Evolutionary conservation across 2,888 invertebrate species (phyloP).

Genomic region (Ptycholaimellus sp.): DNA sequence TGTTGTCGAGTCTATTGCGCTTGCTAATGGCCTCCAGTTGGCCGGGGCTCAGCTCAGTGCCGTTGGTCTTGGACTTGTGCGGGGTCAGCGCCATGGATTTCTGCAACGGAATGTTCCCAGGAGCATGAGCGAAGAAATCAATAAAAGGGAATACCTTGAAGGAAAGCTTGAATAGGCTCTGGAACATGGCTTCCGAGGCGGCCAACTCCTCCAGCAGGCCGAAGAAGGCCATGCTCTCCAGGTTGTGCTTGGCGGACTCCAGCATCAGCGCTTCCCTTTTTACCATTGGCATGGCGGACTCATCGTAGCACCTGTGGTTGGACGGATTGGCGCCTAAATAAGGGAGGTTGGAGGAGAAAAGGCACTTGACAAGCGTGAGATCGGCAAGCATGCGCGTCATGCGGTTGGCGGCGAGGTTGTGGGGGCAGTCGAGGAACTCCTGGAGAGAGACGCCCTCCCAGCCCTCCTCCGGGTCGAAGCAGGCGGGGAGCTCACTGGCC

Average conservation of each 20-base stretch:
- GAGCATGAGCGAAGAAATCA: too few species aligned
- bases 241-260: conserved; percentile 77
- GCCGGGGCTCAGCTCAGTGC: conserved; percentile 47
- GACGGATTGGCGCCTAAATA: background rate
- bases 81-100: conserved; percentile 13
- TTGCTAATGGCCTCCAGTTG: conserved; percentile 50
- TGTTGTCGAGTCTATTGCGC: conserved; percentile 61
- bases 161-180: conserved; percentile 71
- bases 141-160: conserved; percentile 29
- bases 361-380: conserved; percentile 67
- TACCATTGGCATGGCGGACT: background rate
- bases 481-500: conserved; percentile 49
- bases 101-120: conserved; percentile 35
- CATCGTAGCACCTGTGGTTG: background rate
- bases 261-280: conserved; percentile 53
- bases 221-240: conserved; percentile 75
- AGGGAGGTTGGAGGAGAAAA: conserved; percentile 3
- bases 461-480: conserved; percentile 26
- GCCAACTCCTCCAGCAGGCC: conserved; percentile 85
- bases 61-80: conserved; percentile 47
- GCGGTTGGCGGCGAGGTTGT: conserved; percentile 78
- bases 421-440: conserved; percentile 66
- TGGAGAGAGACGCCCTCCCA: conserved; percentile 56
- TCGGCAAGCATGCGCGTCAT: conserved; percentile 95
- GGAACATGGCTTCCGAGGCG: conserved; percentile 41